These are phyloP conservation scores for Manacus vitellinus DNA, from an alignment of 2,113 vertebrate species.

Conservation along the genomic window DNA sequence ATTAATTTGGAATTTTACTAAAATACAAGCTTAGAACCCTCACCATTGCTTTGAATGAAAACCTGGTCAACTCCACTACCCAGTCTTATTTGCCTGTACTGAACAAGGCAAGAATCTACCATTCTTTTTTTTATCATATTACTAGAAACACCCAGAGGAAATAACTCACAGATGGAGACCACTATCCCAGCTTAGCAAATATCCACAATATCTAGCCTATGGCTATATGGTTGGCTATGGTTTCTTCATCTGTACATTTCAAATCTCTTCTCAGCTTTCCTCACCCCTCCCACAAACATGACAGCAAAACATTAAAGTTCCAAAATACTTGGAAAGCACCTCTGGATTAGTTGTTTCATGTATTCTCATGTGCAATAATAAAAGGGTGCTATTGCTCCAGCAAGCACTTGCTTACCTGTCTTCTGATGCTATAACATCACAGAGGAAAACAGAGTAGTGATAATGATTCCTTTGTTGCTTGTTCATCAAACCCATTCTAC, in stretches of 20 bases:
- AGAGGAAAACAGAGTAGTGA: neutral
- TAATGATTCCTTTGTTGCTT: neutral
- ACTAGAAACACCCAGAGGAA: neutral
- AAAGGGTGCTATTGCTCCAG: neutral
- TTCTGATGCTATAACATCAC: neutral
- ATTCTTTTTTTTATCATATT: neutral
- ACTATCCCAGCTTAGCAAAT: neutral
- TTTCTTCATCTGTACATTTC: neutral
- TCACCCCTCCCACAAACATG: neutral
- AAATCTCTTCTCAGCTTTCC: neutral
- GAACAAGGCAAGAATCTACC: neutral
- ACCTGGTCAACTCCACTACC: neutral
- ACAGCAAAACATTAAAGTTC: neutral
- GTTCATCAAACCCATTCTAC: neutral
- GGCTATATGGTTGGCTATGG: neutral
- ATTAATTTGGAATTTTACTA: neutral
- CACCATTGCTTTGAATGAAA: neutral
- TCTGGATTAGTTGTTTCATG: neutral
- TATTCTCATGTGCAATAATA: neutral
- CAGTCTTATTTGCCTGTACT: neutral
- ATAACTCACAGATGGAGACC: neutral
- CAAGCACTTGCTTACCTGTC: neutral
- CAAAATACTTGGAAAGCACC: neutral
- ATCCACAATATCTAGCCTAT: neutral
- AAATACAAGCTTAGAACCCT: neutral